Conservation (phyloP, 2,888 invertebrate species). For the Geotrupes spiniger region DNA sequence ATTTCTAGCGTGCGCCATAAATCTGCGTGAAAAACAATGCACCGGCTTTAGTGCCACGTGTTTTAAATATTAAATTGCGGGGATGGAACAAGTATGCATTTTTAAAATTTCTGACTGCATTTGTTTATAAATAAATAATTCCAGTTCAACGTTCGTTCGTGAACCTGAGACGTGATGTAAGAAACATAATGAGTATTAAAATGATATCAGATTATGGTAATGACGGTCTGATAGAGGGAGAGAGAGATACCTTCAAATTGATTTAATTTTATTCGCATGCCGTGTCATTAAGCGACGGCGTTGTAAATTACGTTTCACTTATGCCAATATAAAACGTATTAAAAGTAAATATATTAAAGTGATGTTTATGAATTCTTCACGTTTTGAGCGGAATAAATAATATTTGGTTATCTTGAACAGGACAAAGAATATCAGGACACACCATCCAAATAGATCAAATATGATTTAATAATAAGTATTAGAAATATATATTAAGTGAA, state of each 20-base stretch:
- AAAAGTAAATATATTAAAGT: too few relatives aligned
- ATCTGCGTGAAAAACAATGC: slow-evolving; percentile 3
- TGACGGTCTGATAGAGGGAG: too few relatives aligned
- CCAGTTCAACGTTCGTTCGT: slow-evolving; percentile 13
- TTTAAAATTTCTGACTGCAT: slow-evolving; percentile 7
- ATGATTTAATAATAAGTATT: too few relatives aligned
- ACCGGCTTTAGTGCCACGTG: slow-evolving; percentile 8
- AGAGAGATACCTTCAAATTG: too few relatives aligned
- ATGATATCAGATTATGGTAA: slow-evolving; percentile 2
- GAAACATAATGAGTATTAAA: background rate
- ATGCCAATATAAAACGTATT: too few relatives aligned
- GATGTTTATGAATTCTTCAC: too few relatives aligned
- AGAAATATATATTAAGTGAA: too few relatives aligned
- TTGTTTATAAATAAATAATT: slow-evolving; percentile 11
- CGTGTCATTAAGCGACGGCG: background rate
- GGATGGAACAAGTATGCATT: slow-evolving; percentile 8
- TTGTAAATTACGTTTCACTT: too few relatives aligned
- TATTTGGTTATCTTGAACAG: too few relatives aligned
- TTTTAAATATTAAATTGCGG: slow-evolving; percentile 11
- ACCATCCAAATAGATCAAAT: too few relatives aligned
- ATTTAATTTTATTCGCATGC: slow-evolving; percentile 1
- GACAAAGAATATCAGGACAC: too few relatives aligned
- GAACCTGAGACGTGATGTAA: slow-evolving; percentile 7
- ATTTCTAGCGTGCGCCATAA: slow-evolving; percentile 8
- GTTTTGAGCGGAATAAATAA: too few relatives aligned